Percentiles rank a stretch among this genome's conserved stretches.
These are phyloP conservation scores for Nasonia giraulti DNA, from an alignment of 1,140 invertebrate species.

Conservation along the genomic window DNA sequence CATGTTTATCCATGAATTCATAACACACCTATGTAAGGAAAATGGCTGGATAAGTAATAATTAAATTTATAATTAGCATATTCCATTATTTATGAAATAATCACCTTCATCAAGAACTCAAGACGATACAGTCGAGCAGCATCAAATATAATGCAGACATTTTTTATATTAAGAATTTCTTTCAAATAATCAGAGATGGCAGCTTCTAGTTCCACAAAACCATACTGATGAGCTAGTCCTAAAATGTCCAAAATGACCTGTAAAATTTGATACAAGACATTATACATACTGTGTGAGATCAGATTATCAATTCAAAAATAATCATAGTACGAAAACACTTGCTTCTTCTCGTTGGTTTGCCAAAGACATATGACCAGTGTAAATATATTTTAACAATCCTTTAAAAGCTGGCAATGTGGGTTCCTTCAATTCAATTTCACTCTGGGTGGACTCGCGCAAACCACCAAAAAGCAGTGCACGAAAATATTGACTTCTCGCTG, in stretches of 20 bases:
- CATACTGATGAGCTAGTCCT: constrained; percentile 94
- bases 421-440: constrained; percentile 89
- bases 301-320: constrained; percentile 10
- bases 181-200: constrained; percentile 95
- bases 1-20: constrained; percentile 92
- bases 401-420: constrained; percentile 93
- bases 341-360: constrained; percentile 81
- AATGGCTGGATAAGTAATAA: constrained; percentile 7
- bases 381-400: constrained; percentile 94
- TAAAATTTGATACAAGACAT: constrained; percentile 41
- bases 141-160: constrained; percentile 95
- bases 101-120: constrained; percentile 77
- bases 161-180: constrained; percentile 88
- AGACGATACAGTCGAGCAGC: constrained; percentile 87
- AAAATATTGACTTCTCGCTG: constrained; percentile 96
- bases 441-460: constrained; percentile 87
- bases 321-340: constrained; percentile 29
- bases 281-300: neutral
- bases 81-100: constrained; percentile 12
- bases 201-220: constrained; percentile 92
- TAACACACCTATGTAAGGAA: constrained; percentile 78
- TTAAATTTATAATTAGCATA: constrained; percentile 31
- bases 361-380: constrained; percentile 92
- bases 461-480: constrained; percentile 93
- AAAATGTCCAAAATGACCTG: constrained; percentile 70